These are phyloP conservation scores for Oreohelix idahoensis DNA, from an alignment of 1,140 invertebrate genomes.

Conservation along the genomic window DNA sequence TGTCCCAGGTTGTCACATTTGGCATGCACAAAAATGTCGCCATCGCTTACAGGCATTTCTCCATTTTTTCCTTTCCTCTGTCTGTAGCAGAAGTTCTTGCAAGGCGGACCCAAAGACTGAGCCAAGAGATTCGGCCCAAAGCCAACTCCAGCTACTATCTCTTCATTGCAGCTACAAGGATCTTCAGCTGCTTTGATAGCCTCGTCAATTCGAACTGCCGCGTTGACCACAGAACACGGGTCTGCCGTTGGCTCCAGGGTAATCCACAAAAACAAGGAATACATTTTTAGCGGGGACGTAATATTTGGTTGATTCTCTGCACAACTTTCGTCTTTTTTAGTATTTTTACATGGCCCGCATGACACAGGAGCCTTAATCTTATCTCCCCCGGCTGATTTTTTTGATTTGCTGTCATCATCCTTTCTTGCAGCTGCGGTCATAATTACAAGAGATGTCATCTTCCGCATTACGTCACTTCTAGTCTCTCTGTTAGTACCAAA, in stretches of 20 bases:
- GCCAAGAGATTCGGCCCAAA: slow-evolving; percentile 34
- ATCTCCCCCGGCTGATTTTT: not conserved
- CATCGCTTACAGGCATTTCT: slow-evolving; percentile 21
- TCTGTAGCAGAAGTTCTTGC: slow-evolving; percentile 40
- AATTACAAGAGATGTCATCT: not conserved
- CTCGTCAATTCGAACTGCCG: not conserved
- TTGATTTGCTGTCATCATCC: not conserved
- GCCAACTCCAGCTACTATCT: slow-evolving; percentile 32
- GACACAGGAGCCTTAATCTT: not conserved
- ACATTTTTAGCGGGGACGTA: slow-evolving; percentile 2
- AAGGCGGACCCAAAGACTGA: slow-evolving; percentile 1
- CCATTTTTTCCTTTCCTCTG: slow-evolving; percentile 30
- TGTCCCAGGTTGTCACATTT: slow-evolving; percentile 32
- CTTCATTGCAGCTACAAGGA: slow-evolving; percentile 11
- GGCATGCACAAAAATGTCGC: slow-evolving; percentile 36
- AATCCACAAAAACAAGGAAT: slow-evolving; percentile 36
- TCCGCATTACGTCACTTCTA: not conserved
- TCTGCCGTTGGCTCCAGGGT: slow-evolving; percentile 17
- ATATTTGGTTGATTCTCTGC: slow-evolving; percentile 17
- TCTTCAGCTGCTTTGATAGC: slow-evolving; percentile 20
- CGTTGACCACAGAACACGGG: not conserved
- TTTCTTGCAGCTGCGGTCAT: not conserved
- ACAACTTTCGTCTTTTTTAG: not conserved
- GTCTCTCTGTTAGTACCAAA: not conserved
- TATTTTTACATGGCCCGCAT: not conserved